Evolutionary conservation across 23 tunicate genomes (phyloP), one percentile per base, ranked within the genome.

Genomic region (Corella eumyota): DNA sequence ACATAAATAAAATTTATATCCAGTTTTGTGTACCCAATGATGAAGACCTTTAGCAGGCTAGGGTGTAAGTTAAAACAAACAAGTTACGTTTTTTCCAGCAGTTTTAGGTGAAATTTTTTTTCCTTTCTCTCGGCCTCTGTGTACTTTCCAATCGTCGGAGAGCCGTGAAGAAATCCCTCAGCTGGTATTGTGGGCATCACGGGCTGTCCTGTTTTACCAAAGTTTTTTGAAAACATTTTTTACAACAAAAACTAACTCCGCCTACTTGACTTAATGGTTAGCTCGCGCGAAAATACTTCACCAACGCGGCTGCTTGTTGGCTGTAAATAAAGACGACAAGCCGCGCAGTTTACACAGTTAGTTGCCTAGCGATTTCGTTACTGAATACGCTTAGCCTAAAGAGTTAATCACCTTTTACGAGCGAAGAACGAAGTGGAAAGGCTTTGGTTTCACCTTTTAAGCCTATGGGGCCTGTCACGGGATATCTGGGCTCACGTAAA

Each of bases 41-140:
- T n/a, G n/a, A n/a, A n/a, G n/a, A n/a, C n/a, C n/a, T n/a, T n/a
- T n/a, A n/a, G n/a, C n/a, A n/a, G n/a, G n/a, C n/a, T n/a, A n/a
- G n/a, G n/a, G n/a, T n/a, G n/a, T n/a, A n/a, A n/a, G n/a, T n/a
- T n/a, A n/a, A n/a, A n/a, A n/a, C n/a, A n/a, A n/a, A n/a, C n/a
- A n/a, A n/a, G 80, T 73, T 40, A 83, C 93, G 93, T 68, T 68
- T 83, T 83, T 60, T 83, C 80, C 36, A 76, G 64, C 66, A 83
- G 50, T 55, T 61, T 75, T 57, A 83, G 28, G 56, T 78, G 75
- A 23, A 66, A 13, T 53, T 61, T 61, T n/a, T 69, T 75, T 48
- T 83, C 93, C 35, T 56, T 67, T 66, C 93, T 61, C 30, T 83
- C 77, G 9, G 61, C 75, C 29, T 75, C 93, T 28, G 77, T 52